These are phyloP conservation scores for Scartelaos histophorus DNA, from an alignment of 2,113 vertebrate species.

Conservation along the genomic window DNA sequence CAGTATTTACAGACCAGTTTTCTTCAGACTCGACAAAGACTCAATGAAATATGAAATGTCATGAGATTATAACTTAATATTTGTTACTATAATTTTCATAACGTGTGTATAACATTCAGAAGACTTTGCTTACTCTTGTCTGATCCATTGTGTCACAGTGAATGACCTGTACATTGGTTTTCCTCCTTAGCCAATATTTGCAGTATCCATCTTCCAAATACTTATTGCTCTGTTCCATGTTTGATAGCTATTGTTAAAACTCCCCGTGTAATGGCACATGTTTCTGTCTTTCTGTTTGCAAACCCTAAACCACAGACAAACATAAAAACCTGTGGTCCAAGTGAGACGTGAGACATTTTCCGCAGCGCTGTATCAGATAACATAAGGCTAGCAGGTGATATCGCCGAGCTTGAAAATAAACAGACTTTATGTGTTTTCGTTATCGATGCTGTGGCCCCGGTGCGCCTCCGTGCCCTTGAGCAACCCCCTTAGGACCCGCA, in stretches of 20 bases:
- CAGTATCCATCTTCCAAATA: too few species aligned
- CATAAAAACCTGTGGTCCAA: conserved; percentile 3
- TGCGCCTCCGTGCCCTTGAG: conserved; percentile 56
- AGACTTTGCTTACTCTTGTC: too few species aligned
- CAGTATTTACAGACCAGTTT: too few species aligned
- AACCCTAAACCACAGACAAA: background rate
- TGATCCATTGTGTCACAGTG: background rate
- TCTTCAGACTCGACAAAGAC: too few species aligned
- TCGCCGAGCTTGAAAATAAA: conserved; percentile 16
- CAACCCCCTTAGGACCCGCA: conserved; percentile 36
- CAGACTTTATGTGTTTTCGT: conserved; percentile 9
- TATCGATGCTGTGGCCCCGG: conserved; percentile 5
- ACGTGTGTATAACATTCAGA: too few species aligned
- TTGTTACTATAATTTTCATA: too few species aligned
- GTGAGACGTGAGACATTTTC: background rate
- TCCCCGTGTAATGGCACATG: background rate
- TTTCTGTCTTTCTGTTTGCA: background rate
- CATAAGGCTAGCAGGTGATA: conserved; percentile 10
- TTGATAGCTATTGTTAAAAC: background rate
- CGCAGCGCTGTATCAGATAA: background rate
- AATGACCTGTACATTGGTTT: background rate
- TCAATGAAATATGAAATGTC: too few species aligned
- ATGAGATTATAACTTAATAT: too few species aligned
- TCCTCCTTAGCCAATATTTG: too few species aligned
- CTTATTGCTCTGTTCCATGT: background rate